phyloP scores from a whole-genome alignment of 2,888 invertebrate genomes.

The Sycophila texana region DNA sequence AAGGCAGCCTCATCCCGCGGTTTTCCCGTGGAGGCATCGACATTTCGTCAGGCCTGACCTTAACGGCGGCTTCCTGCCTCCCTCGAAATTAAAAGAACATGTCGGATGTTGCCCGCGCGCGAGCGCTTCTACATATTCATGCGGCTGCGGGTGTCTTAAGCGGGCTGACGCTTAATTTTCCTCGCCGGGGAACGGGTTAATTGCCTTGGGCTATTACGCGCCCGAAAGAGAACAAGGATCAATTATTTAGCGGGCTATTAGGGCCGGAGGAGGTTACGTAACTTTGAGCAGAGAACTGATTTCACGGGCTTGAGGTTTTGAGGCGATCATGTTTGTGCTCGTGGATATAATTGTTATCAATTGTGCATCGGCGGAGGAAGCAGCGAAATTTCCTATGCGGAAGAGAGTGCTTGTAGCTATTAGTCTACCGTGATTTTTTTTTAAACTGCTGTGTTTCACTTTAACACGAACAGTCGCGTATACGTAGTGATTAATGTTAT shows the following conservation, averaged over 20 bases:
- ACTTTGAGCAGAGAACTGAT: neutral
- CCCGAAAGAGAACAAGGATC: conserved; percentile 15
- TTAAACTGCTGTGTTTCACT: no score
- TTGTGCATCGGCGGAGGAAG: neutral
- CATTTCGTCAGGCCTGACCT: no score
- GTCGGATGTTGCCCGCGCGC: conserved; percentile 1
- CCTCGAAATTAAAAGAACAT: conserved; percentile 34
- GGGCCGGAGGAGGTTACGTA: conserved; percentile 2
- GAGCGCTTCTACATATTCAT: no score
- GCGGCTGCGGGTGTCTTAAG: neutral
- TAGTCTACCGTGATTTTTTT: neutral
- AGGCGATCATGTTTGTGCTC: neutral
- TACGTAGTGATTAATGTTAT: no score
- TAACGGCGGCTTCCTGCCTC: conserved; percentile 18
- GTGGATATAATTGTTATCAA: neutral
- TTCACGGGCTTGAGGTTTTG: neutral
- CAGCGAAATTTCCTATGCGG: conserved; percentile 14
- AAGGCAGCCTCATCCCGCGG: neutral
- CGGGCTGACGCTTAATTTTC: conserved; percentile 18
- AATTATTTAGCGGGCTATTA: conserved; percentile 8
- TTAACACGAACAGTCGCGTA: no score
- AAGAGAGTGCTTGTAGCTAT: conserved; percentile 8
- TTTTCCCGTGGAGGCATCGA: no score
- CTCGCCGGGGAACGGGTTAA: conserved; percentile 22
- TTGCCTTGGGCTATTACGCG: conserved; percentile 3